Evolutionary conservation across 2,113 vertebrate species (phyloP).

Genomic region (Pollimyrus isidori): DNA sequence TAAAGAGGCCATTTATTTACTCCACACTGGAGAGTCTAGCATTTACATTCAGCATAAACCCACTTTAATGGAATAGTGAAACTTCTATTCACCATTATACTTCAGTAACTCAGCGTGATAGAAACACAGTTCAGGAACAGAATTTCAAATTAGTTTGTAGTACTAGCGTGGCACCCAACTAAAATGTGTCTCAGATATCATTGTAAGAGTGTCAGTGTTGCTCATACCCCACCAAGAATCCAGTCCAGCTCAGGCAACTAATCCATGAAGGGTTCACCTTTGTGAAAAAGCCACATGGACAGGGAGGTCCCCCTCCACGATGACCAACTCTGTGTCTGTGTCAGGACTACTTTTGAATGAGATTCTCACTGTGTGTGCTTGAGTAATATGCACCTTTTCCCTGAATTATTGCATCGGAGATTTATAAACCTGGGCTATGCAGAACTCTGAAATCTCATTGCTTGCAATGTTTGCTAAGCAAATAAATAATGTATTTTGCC

Average conservation of each 20-base stretch:
- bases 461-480: background rate
- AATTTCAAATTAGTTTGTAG: background rate
- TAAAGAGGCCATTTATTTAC: background rate
- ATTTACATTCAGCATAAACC: background rate
- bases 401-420: background rate
- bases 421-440: background rate
- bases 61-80: background rate
- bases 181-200: slow-evolving; percentile 2
- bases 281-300: background rate
- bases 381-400: background rate
- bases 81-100: background rate
- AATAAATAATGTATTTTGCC: background rate
- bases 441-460: background rate
- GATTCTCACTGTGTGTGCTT: background rate
- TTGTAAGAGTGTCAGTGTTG: background rate
- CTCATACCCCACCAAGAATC: background rate
- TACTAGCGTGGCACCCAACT: background rate
- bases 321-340: background rate
- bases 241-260: background rate
- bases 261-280: background rate
- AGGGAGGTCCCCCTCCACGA: background rate
- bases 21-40: background rate
- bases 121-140: background rate
- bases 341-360: background rate
- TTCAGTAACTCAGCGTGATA: background rate